Conservation (phyloP, 2,888 invertebrate genomes). For the Dryadula phaetusa region DNA sequence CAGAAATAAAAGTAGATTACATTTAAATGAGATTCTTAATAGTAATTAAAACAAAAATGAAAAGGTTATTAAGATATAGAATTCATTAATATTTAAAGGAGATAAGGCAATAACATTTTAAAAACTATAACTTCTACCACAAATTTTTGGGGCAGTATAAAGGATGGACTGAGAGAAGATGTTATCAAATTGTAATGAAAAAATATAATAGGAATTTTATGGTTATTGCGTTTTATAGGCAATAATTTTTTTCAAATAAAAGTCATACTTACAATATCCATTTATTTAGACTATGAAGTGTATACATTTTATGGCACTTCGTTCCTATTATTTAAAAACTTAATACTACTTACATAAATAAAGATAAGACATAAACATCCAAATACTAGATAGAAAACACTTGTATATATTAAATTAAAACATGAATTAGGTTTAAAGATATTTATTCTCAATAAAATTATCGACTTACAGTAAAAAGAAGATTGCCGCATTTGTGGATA, state of each 20-base stretch:
- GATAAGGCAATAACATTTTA: no score
- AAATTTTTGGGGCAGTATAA: no score
- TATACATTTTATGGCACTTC: conserved; percentile 76
- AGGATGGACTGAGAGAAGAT: no score
- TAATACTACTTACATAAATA: conserved; percentile 49
- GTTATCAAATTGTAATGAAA: no score
- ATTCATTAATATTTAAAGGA: no score
- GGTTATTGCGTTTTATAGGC: no score
- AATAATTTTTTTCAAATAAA: conserved; percentile 4
- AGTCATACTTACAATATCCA: conserved; percentile 36
- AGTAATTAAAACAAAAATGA: background rate
- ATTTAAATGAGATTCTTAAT: background rate
- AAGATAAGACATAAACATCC: conserved; percentile 33
- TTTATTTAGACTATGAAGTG: conserved; percentile 55
- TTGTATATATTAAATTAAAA: conserved; percentile 18
- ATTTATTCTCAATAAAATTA: no score
- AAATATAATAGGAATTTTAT: no score
- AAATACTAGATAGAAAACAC: conserved; percentile 36
- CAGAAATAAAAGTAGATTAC: background rate
- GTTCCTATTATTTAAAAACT: conserved; percentile 54
- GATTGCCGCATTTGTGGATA: background rate
- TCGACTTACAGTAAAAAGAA: background rate
- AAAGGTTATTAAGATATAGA: no score
- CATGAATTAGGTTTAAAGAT: no score
- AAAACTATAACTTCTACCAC: no score